Evolutionary conservation across 2,888 invertebrate genomes (phyloP).

Genomic region (Colostygia pectinataria): DNA sequence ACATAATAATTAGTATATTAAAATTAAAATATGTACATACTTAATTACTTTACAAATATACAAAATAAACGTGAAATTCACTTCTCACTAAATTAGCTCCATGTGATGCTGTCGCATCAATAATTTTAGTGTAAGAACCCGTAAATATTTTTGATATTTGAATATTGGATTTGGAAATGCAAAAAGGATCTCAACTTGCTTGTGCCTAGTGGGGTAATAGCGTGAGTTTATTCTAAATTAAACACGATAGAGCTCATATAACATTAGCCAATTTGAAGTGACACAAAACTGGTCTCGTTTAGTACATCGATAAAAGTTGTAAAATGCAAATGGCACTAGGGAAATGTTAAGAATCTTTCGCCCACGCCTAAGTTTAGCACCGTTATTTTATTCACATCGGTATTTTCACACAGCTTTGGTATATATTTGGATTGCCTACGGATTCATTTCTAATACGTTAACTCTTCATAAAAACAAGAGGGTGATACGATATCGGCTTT

Average conservation of each 20-base stretch:
- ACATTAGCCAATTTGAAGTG: slow-evolving; percentile 23
- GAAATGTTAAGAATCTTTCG: slow-evolving; percentile 75
- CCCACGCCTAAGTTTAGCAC: slow-evolving; percentile 61
- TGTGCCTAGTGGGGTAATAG: too few species aligned
- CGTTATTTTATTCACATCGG: slow-evolving; percentile 68
- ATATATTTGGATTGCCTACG: slow-evolving; percentile 40
- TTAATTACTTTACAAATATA: too few species aligned
- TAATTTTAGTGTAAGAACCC: too few species aligned
- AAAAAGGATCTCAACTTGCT: too few species aligned
- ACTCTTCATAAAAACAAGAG: slow-evolving; percentile 28
- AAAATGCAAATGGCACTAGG: slow-evolving; percentile 78
- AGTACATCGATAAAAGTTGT: slow-evolving; percentile 77
- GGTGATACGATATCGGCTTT: slow-evolving; percentile 25
- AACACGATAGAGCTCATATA: slow-evolving; percentile 1
- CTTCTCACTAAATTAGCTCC: too few species aligned
- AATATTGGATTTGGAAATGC: too few species aligned
- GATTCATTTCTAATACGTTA: slow-evolving; percentile 42
- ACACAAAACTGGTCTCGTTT: slow-evolving; percentile 52
- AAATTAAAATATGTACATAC: too few species aligned
- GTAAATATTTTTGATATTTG: too few species aligned
- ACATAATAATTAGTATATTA: too few species aligned
- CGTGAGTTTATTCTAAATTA: not conserved
- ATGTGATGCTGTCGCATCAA: too few species aligned
- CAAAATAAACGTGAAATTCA: too few species aligned
- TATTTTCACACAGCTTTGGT: slow-evolving; percentile 52